Evolutionary conservation across 1,140 invertebrate species (phyloP).

Genomic region (Bombus breviceps): DNA sequence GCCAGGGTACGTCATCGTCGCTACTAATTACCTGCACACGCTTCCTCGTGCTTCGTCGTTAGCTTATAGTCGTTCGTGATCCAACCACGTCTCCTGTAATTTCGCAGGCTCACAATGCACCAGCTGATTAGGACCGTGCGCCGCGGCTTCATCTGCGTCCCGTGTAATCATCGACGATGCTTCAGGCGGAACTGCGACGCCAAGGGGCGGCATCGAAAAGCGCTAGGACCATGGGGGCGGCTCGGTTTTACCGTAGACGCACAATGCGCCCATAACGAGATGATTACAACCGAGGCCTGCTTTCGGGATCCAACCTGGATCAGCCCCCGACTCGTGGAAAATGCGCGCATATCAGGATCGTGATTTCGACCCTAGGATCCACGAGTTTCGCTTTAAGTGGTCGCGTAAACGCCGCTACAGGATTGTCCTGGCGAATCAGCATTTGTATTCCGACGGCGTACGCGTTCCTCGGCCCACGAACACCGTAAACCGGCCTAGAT

Average conservation of each 20-base stretch:
- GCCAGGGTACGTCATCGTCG: not conserved
- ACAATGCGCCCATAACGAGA: conserved; percentile 76
- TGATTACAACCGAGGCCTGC: conserved; percentile 71
- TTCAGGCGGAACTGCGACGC: conserved; percentile 38
- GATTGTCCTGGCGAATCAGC: conserved; percentile 29
- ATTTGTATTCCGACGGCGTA: conserved; percentile 57
- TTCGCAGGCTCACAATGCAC: conserved; percentile 73
- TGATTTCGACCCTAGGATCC: conserved; percentile 34
- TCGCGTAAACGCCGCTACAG: conserved; percentile 49
- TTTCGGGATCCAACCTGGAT: conserved; percentile 59
- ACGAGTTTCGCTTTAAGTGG: conserved; percentile 60
- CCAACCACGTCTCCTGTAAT: conserved; percentile 69
- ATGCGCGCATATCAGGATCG: conserved; percentile 26
- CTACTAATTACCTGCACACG: conserved; percentile 50
- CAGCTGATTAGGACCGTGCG: conserved; percentile 72
- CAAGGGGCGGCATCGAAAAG: conserved; percentile 16
- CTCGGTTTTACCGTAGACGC: conserved; percentile 55
- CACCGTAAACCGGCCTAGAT: conserved; percentile 48
- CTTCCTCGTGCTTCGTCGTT: conserved; percentile 31
- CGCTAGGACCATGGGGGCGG: not conserved
- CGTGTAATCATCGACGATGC: conserved; percentile 72
- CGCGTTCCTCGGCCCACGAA: not conserved
- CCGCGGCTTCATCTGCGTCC: conserved; percentile 55
- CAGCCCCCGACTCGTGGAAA: conserved; percentile 39
- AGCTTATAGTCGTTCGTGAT: conserved; percentile 36